These are phyloP conservation scores for Neodiprion virginianus DNA, from an alignment of 1,140 invertebrate genomes.

Conservation along the genomic window DNA sequence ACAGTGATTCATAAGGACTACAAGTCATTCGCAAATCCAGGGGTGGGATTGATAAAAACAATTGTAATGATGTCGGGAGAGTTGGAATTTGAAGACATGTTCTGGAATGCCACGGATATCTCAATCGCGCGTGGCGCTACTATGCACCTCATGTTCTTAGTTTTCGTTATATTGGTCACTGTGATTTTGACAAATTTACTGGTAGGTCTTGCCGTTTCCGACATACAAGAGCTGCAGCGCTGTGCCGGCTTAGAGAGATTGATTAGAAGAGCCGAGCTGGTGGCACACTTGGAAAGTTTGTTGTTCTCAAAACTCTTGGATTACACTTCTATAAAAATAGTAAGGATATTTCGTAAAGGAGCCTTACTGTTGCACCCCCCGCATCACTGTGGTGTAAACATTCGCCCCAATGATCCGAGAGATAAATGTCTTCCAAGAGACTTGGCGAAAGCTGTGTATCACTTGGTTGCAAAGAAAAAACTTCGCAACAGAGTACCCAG, in stretches of 20 bases:
- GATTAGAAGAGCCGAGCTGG: slow-evolving; percentile 79
- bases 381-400: slow-evolving; percentile 73
- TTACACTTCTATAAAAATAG: slow-evolving; percentile 69
- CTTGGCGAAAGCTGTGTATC: slow-evolving; percentile 73
- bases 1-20: slow-evolving; percentile 81
- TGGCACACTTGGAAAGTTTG: slow-evolving; percentile 80
- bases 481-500: slow-evolving; percentile 62
- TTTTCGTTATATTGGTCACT: slow-evolving; percentile 82
- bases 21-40: slow-evolving; percentile 70
- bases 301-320: slow-evolving; percentile 77
- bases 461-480: slow-evolving; percentile 73
- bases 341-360: slow-evolving; percentile 70
- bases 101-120: slow-evolving; percentile 67
- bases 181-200: slow-evolving; percentile 86
- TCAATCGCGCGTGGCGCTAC: slow-evolving; percentile 67
- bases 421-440: slow-evolving; percentile 79
- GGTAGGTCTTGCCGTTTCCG: slow-evolving; percentile 84
- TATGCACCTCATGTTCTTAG: slow-evolving; percentile 76
- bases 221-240: slow-evolving; percentile 83
- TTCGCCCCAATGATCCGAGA: slow-evolving; percentile 80
- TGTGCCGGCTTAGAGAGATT: slow-evolving; percentile 80
- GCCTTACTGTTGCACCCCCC: slow-evolving; percentile 76
- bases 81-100: slow-evolving; percentile 84
- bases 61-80: slow-evolving; percentile 91
- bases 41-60: slow-evolving; percentile 74